Conservation (phyloP, 2,113 vertebrate species). For the Hippocampus zosterae region DNA sequence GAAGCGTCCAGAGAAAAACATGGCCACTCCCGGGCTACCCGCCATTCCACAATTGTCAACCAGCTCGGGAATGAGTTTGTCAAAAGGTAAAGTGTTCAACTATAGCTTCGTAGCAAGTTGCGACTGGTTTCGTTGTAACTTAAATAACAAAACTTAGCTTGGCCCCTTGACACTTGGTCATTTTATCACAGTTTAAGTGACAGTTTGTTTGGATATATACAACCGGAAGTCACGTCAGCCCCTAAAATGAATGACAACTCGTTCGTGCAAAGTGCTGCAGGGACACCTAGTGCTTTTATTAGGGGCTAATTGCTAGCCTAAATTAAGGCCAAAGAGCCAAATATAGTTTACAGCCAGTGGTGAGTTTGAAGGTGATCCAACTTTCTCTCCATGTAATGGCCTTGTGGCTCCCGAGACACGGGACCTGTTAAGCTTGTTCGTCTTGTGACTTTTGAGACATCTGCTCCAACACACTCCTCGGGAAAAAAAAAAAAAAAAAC, state of each 20-base stretch:
- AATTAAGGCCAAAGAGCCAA: neutral
- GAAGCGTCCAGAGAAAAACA: slow-evolving; percentile 13
- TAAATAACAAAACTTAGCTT: neutral
- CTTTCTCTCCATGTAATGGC: neutral
- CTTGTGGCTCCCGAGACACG: neutral
- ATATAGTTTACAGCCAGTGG: neutral
- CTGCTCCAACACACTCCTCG: slow-evolving; percentile 2
- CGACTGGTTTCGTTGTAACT: neutral
- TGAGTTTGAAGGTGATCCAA: neutral
- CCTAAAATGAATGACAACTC: neutral
- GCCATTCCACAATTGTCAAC: slow-evolving; percentile 15
- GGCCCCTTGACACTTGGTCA: neutral
- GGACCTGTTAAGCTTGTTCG: slow-evolving; percentile 13
- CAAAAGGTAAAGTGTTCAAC: slow-evolving; percentile 59
- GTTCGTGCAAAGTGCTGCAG: neutral
- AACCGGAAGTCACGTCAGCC: neutral
- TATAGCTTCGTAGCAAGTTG: neutral
- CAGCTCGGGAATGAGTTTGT: slow-evolving; percentile 48
- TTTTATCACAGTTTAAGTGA: neutral
- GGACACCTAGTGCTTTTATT: neutral
- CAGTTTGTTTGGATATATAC: neutral
- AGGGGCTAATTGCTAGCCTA: slow-evolving; percentile 1
- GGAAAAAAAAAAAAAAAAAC: neutral
- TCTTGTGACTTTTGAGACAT: slow-evolving; percentile 3
- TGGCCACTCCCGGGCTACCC: slow-evolving; percentile 31